Percentiles rank a stretch among this genome's conserved stretches.
These are phyloP conservation scores for Sternarchorhynchus goeldii DNA, from an alignment of 2,797 vertebrate genomes.

Conservation along the genomic window DNA sequence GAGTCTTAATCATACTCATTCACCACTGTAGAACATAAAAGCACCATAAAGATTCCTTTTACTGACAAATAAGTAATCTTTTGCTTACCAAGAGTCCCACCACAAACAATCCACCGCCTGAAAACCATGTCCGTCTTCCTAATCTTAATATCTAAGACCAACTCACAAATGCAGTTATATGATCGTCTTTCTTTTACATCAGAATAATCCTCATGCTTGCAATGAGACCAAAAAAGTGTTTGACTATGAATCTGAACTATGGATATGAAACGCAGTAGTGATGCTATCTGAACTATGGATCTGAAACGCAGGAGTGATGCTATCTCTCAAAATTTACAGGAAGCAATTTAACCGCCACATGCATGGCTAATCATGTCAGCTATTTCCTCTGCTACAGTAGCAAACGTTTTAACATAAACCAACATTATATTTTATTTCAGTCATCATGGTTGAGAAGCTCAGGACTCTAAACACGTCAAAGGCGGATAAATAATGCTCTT, in stretches of 20 bases:
- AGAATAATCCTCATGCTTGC: background rate
- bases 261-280: slow-evolving; percentile 58
- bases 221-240: slow-evolving; percentile 9
- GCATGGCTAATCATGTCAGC: slow-evolving; percentile 63
- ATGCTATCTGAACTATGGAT: slow-evolving; percentile 66
- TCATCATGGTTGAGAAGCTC: background rate
- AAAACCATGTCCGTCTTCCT: slow-evolving; percentile 72
- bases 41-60: background rate
- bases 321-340: slow-evolving; percentile 71
- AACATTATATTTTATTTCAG: background rate
- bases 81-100: slow-evolving; percentile 76
- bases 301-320: slow-evolving; percentile 66
- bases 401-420: background rate
- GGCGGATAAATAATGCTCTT: too few relatives aligned
- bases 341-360: slow-evolving; percentile 71
- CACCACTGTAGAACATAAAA: too few relatives aligned
- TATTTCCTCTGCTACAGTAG: slow-evolving; percentile 68
- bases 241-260: background rate
- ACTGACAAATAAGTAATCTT: background rate
- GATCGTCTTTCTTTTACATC: background rate
- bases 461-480: background rate
- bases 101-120: slow-evolving; percentile 79
- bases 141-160: background rate
- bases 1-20: too few relatives aligned
- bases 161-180: background rate